phyloP scores from a whole-genome alignment of 2,797 vertebrate species.

The Semaprochilodus insignis region DNA sequence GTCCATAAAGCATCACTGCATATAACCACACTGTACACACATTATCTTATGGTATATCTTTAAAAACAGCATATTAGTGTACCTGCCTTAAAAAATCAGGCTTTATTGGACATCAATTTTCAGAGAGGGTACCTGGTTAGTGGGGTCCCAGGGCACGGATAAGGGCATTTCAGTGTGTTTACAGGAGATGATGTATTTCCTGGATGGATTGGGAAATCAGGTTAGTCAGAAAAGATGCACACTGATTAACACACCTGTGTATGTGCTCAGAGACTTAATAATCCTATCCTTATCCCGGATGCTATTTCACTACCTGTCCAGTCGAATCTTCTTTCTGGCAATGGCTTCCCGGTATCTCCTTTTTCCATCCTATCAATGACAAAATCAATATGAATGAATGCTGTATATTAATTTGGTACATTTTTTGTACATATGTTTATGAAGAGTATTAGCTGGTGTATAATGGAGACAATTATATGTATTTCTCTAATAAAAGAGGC shows the following conservation, averaged over 20 bases:
- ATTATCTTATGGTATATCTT: no score
- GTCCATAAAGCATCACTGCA: neutral
- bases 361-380: slow-evolving; percentile 83
- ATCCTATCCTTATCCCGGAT: neutral
- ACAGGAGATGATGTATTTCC: slow-evolving; percentile 91
- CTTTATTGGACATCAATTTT: no score
- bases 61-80: no score
- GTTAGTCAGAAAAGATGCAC: neutral
- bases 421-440: neutral
- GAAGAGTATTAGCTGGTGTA: no score
- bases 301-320: slow-evolving; percentile 84
- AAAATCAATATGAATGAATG: neutral
- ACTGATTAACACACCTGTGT: no score
- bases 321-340: slow-evolving; percentile 91
- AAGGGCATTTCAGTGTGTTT: slow-evolving; percentile 87
- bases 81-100: no score
- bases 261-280: no score
- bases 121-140: slow-evolving; percentile 88
- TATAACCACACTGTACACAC: neutral
- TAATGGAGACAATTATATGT: no score
- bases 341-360: slow-evolving; percentile 90
- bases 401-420: no score
- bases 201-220: slow-evolving; percentile 63
- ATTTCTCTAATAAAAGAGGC: no score
- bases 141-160: slow-evolving; percentile 93